Conservation (phyloP, 2,113 vertebrate species). For the Monarcha castaneiventris region DNA sequence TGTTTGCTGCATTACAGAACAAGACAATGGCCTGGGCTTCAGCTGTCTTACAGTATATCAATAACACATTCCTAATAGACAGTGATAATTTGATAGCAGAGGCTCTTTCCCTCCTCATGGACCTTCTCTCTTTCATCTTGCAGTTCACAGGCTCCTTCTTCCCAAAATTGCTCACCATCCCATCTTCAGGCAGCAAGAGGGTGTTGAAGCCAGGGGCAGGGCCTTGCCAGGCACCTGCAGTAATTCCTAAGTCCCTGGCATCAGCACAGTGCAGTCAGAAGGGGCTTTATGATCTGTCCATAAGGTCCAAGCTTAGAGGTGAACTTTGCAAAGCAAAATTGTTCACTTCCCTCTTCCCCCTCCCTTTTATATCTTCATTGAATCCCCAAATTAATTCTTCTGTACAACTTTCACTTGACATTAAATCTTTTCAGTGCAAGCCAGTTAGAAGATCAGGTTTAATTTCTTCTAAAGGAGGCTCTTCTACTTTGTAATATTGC, state of each 20-base stretch:
- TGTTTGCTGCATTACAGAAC: constrained; percentile 3
- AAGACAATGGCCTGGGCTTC: neutral
- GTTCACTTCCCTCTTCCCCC: neutral
- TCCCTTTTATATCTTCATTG: neutral
- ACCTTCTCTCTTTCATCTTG: neutral
- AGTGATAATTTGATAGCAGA: neutral
- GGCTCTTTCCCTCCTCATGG: neutral
- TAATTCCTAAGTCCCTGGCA: neutral
- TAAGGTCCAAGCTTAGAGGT: neutral
- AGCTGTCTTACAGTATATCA: neutral
- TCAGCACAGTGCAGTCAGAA: neutral
- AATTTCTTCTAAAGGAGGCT: neutral
- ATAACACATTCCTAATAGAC: neutral
- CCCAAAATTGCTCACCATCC: neutral
- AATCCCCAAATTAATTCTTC: neutral
- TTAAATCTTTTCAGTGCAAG: neutral
- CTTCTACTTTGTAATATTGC: neutral
- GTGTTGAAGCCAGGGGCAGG: neutral
- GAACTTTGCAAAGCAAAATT: neutral
- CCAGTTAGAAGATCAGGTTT: neutral
- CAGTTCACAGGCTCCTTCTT: neutral
- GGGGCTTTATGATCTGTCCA: neutral
- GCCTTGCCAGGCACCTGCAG: neutral
- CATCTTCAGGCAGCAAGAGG: neutral
- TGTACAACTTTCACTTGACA: neutral